A percentile compares a stretch with the other conserved stretches of the same genome.
phyloP scores from a whole-genome alignment of 2,797 vertebrate genomes.

The Propithecus perrieri region DNA sequence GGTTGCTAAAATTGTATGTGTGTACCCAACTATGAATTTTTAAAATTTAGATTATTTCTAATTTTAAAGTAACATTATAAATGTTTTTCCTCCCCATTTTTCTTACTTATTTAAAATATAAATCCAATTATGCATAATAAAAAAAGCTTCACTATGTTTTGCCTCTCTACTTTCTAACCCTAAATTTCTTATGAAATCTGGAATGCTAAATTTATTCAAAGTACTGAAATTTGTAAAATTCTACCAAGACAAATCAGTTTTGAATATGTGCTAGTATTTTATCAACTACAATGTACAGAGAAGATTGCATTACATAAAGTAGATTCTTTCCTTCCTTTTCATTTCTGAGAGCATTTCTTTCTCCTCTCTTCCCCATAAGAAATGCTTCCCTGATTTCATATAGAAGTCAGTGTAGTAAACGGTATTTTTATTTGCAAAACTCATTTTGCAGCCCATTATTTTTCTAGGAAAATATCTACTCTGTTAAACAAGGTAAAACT shows the following conservation, averaged over 20 bases:
- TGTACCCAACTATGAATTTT: not conserved
- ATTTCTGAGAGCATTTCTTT: conserved; percentile 9
- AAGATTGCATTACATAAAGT: not conserved
- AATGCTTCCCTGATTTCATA: conserved; percentile 16
- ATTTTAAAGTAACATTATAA: conserved; percentile 23
- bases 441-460: not conserved
- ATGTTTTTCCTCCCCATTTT: not conserved
- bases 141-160: not conserved
- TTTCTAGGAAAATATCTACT: conserved; percentile 41
- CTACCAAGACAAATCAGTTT: conserved; percentile 24
- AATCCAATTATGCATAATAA: conserved; percentile 20
- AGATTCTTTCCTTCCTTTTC: conserved; percentile 16
- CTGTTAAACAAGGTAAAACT: conserved; percentile 45
- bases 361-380: not conserved
- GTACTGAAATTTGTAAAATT: conserved; percentile 44
- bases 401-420: not conserved
- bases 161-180: not conserved
- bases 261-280: conserved; percentile 14
- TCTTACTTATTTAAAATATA: conserved; percentile 6
- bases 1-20: not conserved
- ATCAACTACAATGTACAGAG: not conserved
- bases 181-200: conserved; percentile 1
- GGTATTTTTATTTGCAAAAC: not conserved
- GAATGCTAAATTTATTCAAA: conserved; percentile 28
- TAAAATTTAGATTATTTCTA: not conserved